Evolutionary conservation across 2,113 vertebrate species (phyloP).

Genomic region (Notothenia rossii): DNA sequence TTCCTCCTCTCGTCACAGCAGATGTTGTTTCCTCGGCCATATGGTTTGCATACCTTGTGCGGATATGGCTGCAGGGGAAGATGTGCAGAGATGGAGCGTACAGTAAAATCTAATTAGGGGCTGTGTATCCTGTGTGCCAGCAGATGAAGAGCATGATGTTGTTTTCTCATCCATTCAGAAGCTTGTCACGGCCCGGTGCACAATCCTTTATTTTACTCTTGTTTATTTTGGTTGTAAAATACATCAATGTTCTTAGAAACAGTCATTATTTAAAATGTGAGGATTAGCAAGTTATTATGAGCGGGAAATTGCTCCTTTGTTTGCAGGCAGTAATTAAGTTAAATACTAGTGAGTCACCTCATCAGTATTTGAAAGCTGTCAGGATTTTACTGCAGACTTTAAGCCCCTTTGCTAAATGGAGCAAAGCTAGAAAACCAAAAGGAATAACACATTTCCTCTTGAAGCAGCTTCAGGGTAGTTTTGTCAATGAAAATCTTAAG

Average conservation of each 20-base stretch:
- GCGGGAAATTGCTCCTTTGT: slow-evolving; percentile 27
- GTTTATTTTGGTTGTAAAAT: background rate
- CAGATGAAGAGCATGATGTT: slow-evolving; percentile 11
- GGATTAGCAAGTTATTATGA: slow-evolving; percentile 18
- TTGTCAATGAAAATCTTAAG: no score
- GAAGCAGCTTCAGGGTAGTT: no score
- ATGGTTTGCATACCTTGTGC: slow-evolving; percentile 58
- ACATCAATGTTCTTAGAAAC: slow-evolving; percentile 3
- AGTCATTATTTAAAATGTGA: background rate
- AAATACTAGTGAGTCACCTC: slow-evolving; percentile 5
- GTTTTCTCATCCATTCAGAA: slow-evolving; percentile 11
- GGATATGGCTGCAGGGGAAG: slow-evolving; percentile 39
- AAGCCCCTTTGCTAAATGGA: background rate
- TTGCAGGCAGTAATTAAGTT: slow-evolving; percentile 37
- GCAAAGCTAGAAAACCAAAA: background rate
- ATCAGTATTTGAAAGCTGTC: background rate
- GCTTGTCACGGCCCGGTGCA: background rate
- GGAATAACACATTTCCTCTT: background rate
- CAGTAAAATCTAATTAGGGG: slow-evolving; percentile 36
- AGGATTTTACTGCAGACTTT: slow-evolving; percentile 3
- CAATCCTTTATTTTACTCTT: background rate
- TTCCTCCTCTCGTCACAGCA: slow-evolving; percentile 35
- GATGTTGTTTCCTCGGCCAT: slow-evolving; percentile 54
- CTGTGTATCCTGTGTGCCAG: background rate
- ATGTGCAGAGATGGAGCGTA: slow-evolving; percentile 14